Conservation (phyloP, 2,797 vertebrate species). For the Perodicticus potto region DNA sequence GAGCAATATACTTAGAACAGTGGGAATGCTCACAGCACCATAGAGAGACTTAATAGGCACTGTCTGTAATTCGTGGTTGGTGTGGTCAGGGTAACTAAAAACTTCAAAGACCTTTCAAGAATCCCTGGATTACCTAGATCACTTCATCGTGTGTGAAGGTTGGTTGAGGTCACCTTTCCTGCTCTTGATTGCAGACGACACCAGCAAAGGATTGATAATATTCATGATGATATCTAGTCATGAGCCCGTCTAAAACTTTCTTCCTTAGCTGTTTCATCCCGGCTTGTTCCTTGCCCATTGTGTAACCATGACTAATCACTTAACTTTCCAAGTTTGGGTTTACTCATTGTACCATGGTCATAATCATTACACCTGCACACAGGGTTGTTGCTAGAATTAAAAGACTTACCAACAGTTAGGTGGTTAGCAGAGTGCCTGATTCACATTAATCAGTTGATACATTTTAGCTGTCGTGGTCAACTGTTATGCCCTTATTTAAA, state of each 20-base stretch:
- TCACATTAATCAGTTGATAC: neutral
- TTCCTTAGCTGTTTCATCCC: slow-evolving; percentile 8
- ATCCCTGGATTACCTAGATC: neutral
- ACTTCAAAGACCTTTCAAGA: slow-evolving; percentile 22
- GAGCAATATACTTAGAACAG: neutral
- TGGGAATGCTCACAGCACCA: neutral
- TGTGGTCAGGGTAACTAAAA: neutral
- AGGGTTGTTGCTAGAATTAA: neutral
- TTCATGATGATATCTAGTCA: neutral
- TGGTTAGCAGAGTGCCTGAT: neutral
- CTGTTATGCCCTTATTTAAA: neutral
- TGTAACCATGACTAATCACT: neutral
- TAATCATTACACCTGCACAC: neutral
- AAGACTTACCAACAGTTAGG: neutral
- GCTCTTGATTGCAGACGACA: neutral
- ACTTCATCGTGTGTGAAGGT: neutral
- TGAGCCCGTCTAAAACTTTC: neutral
- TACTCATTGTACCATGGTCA: neutral
- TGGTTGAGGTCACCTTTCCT: neutral
- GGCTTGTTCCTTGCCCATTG: neutral
- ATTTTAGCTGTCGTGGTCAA: neutral
- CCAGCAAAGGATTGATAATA: neutral
- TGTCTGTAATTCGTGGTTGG: slow-evolving; percentile 24
- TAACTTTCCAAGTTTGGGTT: neutral
- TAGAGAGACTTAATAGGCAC: neutral